Base-by-base conservation (phyloP, 1,140 invertebrate species). In the Tetragnatha versicolor region DNA sequence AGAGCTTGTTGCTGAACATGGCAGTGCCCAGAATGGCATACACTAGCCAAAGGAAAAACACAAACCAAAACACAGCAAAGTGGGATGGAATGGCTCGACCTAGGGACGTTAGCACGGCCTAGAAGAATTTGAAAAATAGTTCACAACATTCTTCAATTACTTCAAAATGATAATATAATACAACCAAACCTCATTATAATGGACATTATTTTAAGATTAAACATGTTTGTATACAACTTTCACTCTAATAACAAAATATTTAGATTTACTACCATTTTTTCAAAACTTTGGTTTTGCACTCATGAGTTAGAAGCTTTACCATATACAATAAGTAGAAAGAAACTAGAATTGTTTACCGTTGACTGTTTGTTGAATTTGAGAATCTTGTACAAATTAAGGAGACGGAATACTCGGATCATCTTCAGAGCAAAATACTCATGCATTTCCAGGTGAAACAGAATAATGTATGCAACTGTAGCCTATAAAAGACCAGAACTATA, bases 21-120 rank as follows among this genome's bases (percentile, higher is more conserved):
- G 73, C 73, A 35, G 39, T 22, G 27, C 73, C 73, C 31, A 76
- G 35, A 3, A 76, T 29, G 29, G 60, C 73, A 53, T 65, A 76
- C 12, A 61, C 39, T 35, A 76, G 22, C 73, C 73, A 76, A 4
- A 76, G 22, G 27, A 39, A 65, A n/a, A 65, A 76, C 17, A 76
- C 73, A 53, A 76, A 76, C 3, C 25, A 29, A 29, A 76, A 76
- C 14, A 61, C 73, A 4, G 65, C 6, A n/a, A 76, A 10, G 29
- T 76, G 58, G 1, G 73, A 76, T 9, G 73, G 60, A 3, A 76
- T n/a, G 4, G 73, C 73, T 29, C 29, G 20, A 3, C 20, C 55
- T 22, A 76, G 42, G 10, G 73, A 76, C 22, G 6, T 65, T 20
- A 76, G 29, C n/a, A 76, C 53, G 20, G 27, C 35, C 73, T 76